These are phyloP conservation scores for Lucinisca nassula DNA, from an alignment of 2,888 invertebrate genomes.

Conservation along the genomic window DNA sequence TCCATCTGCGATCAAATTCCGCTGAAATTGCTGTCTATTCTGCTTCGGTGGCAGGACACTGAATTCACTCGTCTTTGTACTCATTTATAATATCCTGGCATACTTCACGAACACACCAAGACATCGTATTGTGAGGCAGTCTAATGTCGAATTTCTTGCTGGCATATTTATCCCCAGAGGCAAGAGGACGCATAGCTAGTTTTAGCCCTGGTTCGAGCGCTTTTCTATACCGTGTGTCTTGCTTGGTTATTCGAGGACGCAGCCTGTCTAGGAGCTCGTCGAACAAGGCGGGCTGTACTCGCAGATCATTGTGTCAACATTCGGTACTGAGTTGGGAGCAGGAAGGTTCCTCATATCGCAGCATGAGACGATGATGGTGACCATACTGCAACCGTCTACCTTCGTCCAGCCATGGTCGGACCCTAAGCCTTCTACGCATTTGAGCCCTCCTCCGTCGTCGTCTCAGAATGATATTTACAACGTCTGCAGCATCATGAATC, in stretches of 20 bases:
- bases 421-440: slow-evolving; percentile 52
- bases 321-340: no score
- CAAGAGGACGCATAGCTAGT: slow-evolving; percentile 61
- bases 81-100: slow-evolving; percentile 58
- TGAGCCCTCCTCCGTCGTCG: slow-evolving; percentile 40
- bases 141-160: slow-evolving; percentile 68
- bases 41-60: slow-evolving; percentile 46
- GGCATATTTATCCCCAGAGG: slow-evolving; percentile 63
- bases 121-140: slow-evolving; percentile 68
- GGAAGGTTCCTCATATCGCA: slow-evolving; percentile 47
- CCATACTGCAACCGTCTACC: slow-evolving; percentile 39
- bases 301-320: slow-evolving; percentile 55
- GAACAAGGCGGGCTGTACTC: slow-evolving; percentile 62
- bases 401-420: slow-evolving; percentile 50
- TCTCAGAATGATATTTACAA: slow-evolving; percentile 19
- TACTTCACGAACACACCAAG: slow-evolving; percentile 65
- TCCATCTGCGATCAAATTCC: slow-evolving; percentile 63
- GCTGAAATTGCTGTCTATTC: slow-evolving; percentile 67
- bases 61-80: slow-evolving; percentile 43
- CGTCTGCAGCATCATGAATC: neutral
- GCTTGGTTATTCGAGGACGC: slow-evolving; percentile 47
- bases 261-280: slow-evolving; percentile 63
- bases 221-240: slow-evolving; percentile 56
- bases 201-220: slow-evolving; percentile 64
- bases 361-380: slow-evolving; percentile 44